Base-by-base conservation (phyloP, 2,113 vertebrate genomes). In the Cisticola juncidis region DNA sequence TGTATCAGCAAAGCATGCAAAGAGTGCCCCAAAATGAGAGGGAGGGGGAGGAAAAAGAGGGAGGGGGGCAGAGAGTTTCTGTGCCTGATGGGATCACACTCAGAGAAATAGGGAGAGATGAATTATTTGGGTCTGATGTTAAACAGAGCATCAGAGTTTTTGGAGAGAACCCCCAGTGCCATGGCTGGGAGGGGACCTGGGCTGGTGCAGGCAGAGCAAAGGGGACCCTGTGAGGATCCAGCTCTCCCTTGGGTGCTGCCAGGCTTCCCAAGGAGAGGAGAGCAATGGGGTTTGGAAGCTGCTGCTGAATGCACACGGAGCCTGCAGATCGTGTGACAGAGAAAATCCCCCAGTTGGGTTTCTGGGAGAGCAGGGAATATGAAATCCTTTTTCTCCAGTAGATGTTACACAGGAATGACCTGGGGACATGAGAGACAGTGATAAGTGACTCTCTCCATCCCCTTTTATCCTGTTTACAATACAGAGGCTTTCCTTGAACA, bases 391-490 rank as follows among this genome's bases (percentile, higher is more conserved):
- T 95, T 84, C 81, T 85, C 91, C 79, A 60, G 88, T 91, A 91
- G 95, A 78, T 90, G 92, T 84, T 96, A 85, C 91, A 94, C 95
- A 97, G 91, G 79, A 71, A 97, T 98, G 98, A 98, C 98, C 98
- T 94, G 97, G 93, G 98, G 98, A 98, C 97, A 98, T 94, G 95
- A 97, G 92, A 98, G 96, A 95, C 96, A 96, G 93, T 95, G 98
- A 97, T 98, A 97, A 98, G 97, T 97, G 97, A 97, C 92, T 96
- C 96, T 97, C 96, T 97, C 95, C 91, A 94, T 89, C 89, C 92
- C 95, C 96, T 98, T 98, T 98, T 98, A 98, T 98, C 96, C 97
- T 98, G 98, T 98, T 98, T 98, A 98, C 98, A 98, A 98, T 96
- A 98, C 98, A 98, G 92, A 94, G 97, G 97, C 97, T 98, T 98